phyloP scores from a whole-genome alignment of 2,888 invertebrate genomes.

The Philaethria dido region DNA sequence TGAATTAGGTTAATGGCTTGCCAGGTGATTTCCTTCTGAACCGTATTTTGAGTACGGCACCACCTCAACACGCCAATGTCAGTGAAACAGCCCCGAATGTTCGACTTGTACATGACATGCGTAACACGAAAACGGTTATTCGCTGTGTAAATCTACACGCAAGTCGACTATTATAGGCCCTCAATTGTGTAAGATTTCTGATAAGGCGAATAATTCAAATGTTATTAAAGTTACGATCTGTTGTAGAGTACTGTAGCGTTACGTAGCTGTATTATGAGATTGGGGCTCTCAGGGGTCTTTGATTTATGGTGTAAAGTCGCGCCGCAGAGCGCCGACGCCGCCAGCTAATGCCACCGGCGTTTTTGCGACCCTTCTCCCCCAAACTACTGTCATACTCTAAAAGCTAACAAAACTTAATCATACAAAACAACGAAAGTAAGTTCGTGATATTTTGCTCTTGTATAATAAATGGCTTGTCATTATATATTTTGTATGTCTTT shows the following conservation, averaged over 20 bases:
- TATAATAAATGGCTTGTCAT: constrained; percentile 19
- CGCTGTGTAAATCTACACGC: constrained; percentile 42
- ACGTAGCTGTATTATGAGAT: constrained; percentile 66
- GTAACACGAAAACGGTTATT: constrained; percentile 45
- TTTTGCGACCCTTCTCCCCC: constrained; percentile 65
- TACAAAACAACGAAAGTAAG: constrained; percentile 44
- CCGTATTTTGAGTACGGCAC: constrained; percentile 74
- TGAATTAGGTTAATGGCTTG: constrained; percentile 84
- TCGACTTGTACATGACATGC: constrained; percentile 53
- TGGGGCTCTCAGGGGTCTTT: constrained; percentile 74
- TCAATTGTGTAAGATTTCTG: constrained; percentile 41
- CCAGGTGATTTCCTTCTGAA: constrained; percentile 82
- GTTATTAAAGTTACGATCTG: constrained; percentile 45
- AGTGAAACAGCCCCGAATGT: constrained; percentile 64
- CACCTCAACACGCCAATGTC: constrained; percentile 73
- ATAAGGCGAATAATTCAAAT: constrained; percentile 45
- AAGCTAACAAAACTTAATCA: constrained; percentile 54
- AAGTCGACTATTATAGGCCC: constrained; percentile 43
- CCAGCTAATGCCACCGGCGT: constrained; percentile 59
- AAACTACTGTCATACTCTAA: constrained; percentile 53
- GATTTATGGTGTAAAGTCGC: constrained; percentile 77
- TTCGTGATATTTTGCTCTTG: constrained; percentile 25
- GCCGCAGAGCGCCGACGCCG: constrained; percentile 58
- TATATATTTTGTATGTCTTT: neutral
- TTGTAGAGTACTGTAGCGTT: constrained; percentile 50